These are phyloP conservation scores for Rhegmatorhina hoffmannsi DNA, from an alignment of 2,113 vertebrate species.

Conservation along the genomic window DNA sequence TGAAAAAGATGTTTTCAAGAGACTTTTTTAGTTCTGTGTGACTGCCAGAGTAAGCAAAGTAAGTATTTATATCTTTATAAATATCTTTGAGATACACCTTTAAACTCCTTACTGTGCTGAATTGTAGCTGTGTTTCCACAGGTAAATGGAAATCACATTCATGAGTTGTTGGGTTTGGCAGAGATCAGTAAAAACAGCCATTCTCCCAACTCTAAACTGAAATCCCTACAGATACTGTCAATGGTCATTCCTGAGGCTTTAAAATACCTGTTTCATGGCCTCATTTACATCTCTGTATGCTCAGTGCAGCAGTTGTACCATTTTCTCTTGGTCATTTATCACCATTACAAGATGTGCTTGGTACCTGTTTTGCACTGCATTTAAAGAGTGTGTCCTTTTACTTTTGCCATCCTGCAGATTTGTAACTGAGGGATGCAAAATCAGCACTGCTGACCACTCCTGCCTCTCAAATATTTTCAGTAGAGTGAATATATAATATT, in stretches of 20 bases:
- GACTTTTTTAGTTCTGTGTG: not conserved
- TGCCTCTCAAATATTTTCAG: not conserved
- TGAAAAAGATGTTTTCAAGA: not conserved
- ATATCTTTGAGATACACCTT: not conserved
- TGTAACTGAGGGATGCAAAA: not conserved
- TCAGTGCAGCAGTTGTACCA: not conserved
- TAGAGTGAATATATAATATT: not conserved
- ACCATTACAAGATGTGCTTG: not conserved
- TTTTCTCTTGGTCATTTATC: not conserved
- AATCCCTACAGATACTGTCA: not conserved
- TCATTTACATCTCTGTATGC: not conserved
- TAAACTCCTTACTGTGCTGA: not conserved
- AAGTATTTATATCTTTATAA: conserved; percentile 6
- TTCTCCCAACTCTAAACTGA: not conserved
- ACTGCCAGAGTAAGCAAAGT: conserved; percentile 14
- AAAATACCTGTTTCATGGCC: not conserved
- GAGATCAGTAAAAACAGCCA: not conserved
- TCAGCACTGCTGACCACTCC: not conserved
- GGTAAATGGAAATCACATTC: not conserved
- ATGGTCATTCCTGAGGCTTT: not conserved
- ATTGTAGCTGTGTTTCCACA: not conserved
- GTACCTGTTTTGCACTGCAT: not conserved
- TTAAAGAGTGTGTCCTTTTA: not conserved
- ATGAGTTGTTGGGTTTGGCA: not conserved
- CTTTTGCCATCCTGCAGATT: not conserved